phyloP scores from a whole-genome alignment of 2,797 vertebrate species.

The Sitta carolinensis region DNA sequence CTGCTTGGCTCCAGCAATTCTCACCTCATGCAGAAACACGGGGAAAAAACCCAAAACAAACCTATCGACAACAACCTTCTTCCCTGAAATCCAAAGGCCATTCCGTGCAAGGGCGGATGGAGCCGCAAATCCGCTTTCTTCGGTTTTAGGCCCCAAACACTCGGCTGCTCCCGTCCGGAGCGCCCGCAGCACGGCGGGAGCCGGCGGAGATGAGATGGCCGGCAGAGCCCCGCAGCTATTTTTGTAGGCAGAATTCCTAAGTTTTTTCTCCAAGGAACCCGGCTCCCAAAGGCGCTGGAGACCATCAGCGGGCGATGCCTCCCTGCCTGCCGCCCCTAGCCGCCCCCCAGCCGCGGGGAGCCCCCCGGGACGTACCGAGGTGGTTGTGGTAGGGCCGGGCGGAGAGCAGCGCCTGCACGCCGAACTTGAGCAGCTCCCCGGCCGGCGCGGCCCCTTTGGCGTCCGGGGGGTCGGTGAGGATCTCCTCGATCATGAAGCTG shows the following conservation, averaged over 20 bases:
- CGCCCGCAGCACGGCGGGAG: neutral
- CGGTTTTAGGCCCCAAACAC: neutral
- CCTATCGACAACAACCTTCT: neutral
- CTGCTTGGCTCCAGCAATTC: neutral
- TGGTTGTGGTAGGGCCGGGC: slow-evolving; percentile 92
- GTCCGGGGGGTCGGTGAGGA: slow-evolving; percentile 91
- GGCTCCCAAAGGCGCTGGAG: neutral
- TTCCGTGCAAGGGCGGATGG: neutral
- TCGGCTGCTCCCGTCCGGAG: neutral
- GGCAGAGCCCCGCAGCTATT: neutral
- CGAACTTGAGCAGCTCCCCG: slow-evolving; percentile 93
- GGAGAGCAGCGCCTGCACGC: slow-evolving; percentile 91
- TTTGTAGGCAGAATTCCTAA: neutral
- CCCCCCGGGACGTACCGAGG: slow-evolving; percentile 81
- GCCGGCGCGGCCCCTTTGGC: slow-evolving; percentile 84
- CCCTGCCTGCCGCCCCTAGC: neutral
- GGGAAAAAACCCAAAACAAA: neutral
- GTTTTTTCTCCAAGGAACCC: neutral
- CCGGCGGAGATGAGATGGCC: neutral
- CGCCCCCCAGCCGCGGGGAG: neutral
- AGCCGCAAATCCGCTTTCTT: neutral
- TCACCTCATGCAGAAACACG: neutral
- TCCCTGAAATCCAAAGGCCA: neutral
- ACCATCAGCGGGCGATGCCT: neutral
- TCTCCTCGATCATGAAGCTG: slow-evolving; percentile 99